Conservation (phyloP, 1,140 invertebrate genomes). For the Aphelenchoides avenae region DNA sequence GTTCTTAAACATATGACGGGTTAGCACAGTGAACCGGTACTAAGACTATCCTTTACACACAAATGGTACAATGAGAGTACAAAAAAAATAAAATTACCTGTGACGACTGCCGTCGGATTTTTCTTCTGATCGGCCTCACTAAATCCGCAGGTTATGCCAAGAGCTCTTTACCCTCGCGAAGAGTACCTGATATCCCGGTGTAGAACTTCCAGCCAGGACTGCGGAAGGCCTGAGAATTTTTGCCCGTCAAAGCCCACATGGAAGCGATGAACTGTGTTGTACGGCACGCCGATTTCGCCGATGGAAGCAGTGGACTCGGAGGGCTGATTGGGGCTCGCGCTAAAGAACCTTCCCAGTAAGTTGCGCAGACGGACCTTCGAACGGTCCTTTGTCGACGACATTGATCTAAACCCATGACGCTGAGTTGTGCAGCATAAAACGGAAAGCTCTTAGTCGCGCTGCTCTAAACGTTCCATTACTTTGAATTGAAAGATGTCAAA, state of each 20-base stretch:
- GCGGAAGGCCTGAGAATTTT: conserved; percentile 53
- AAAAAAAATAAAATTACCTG: too few species aligned
- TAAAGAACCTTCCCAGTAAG: conserved; percentile 53
- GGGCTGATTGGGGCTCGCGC: conserved; percentile 13
- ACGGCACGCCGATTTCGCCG: conserved; percentile 52
- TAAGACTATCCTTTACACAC: too few species aligned
- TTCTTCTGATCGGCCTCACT: conserved; percentile 57
- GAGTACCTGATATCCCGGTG: conserved; percentile 43
- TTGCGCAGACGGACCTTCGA: conserved; percentile 49
- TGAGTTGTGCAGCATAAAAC: too few species aligned
- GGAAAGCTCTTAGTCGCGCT: too few species aligned
- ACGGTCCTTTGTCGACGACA: conserved; percentile 11
- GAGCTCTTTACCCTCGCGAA: conserved; percentile 13
- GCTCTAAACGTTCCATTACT: too few species aligned
- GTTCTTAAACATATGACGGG: too few species aligned
- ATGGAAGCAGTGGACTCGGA: conserved; percentile 13
- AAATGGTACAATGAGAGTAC: too few species aligned
- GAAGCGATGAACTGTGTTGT: conserved; percentile 53
- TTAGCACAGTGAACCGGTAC: too few species aligned
- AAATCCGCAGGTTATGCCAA: conserved; percentile 27
- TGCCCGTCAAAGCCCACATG: conserved; percentile 57
- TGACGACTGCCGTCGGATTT: conserved; percentile 54
- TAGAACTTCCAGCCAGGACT: conserved; percentile 55
- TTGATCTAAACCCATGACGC: too few species aligned
- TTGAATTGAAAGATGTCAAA: too few species aligned